Conservation (phyloP, 1,140 invertebrate genomes). For the Babylonia areolata region DNA sequence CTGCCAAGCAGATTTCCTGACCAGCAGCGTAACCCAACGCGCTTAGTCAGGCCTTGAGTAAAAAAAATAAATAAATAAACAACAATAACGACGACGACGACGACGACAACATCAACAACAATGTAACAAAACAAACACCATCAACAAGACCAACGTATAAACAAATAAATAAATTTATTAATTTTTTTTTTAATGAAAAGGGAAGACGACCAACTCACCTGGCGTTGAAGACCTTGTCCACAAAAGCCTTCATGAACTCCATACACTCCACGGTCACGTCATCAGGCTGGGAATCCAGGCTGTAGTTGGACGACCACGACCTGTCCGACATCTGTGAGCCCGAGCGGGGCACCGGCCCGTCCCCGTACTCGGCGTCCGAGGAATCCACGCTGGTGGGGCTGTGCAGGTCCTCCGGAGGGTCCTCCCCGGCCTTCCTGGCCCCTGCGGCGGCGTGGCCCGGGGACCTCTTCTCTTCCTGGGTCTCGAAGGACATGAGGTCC, state of each 20-base stretch:
- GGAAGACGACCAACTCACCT: slow-evolving; percentile 50
- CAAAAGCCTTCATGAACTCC: slow-evolving; percentile 85
- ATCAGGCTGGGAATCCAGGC: slow-evolving; percentile 83
- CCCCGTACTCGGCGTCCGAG: slow-evolving; percentile 77
- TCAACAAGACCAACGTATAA: no score
- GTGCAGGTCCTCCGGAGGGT: background rate
- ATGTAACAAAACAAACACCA: no score
- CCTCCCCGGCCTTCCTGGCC: background rate
- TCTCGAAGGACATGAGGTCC: slow-evolving; percentile 69
- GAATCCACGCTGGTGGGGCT: slow-evolving; percentile 79
- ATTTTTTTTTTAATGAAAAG: no score
- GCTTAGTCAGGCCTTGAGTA: no score
- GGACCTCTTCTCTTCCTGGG: slow-evolving; percentile 23
- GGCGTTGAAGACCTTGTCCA: slow-evolving; percentile 80
- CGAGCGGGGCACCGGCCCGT: slow-evolving; percentile 63
- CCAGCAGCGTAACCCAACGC: no score
- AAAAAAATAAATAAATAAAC: no score
- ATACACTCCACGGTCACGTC: slow-evolving; percentile 79
- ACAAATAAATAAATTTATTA: no score
- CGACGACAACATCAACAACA: no score
- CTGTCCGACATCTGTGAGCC: slow-evolving; percentile 84
- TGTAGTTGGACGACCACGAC: slow-evolving; percentile 85
- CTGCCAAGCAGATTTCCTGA: no score
- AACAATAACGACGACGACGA: no score
- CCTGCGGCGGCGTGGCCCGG: slow-evolving; percentile 26